Conservation (phyloP, 35 echinoderm and acorn worm genomes). For the Hemicentrotus pulcherrimus region DNA sequence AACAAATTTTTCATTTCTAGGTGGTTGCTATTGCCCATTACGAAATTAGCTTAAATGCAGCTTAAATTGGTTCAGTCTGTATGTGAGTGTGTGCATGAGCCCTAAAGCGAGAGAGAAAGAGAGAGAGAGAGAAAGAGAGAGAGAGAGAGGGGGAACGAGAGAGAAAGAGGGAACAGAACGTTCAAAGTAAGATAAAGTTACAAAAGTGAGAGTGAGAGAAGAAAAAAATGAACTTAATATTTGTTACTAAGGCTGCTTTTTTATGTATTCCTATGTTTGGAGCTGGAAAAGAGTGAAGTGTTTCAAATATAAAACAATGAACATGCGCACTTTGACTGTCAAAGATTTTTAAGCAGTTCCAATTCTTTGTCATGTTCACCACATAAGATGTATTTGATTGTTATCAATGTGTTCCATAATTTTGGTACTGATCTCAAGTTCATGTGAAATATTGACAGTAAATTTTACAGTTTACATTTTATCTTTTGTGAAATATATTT, state of each 20-base stretch:
- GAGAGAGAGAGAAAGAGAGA: background rate
- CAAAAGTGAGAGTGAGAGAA: background rate
- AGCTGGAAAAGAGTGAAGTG: background rate
- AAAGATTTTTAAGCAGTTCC: background rate
- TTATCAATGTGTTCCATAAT: conserved; percentile 53
- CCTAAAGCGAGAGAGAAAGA: background rate
- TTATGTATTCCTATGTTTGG: conserved; percentile 28
- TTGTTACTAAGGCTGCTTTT: conserved; percentile 7
- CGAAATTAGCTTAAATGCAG: background rate
- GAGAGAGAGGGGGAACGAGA: background rate
- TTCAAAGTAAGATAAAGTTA: no score
- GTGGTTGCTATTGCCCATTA: background rate
- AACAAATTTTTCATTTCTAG: conserved; percentile 27
- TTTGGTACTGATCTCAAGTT: conserved; percentile 29
- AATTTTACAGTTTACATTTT: conserved; percentile 18
- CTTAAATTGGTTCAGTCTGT: conserved; percentile 4
- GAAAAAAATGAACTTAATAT: background rate
- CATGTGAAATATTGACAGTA: conserved; percentile 33
- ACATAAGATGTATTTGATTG: conserved; percentile 41
- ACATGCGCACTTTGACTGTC: background rate
- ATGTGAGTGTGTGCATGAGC: background rate
- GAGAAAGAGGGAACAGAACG: background rate
- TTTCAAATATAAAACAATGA: background rate
- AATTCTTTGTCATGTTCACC: background rate
- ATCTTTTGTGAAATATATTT: conserved; percentile 33